Conservation (phyloP, 1,140 invertebrate species). For the Rhopalosiphum maidis region DNA sequence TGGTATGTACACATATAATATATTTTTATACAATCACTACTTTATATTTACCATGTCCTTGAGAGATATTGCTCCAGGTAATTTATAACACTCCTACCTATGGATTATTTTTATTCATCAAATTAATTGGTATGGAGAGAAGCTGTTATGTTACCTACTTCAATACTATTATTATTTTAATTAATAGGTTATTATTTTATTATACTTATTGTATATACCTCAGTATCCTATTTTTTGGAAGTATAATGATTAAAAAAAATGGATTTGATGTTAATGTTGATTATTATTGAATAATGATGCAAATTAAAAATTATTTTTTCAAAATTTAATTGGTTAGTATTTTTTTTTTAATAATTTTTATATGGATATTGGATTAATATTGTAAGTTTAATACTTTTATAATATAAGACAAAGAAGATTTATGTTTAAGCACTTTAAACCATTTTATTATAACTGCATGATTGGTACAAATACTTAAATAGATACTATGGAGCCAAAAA, state of each 20-base stretch:
- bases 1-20: not conserved
- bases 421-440: not conserved
- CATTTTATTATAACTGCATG: not conserved
- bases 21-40: conserved; percentile 3
- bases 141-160: conserved; percentile 15
- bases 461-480: not conserved
- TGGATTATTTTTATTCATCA: not conserved
- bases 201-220: not conserved
- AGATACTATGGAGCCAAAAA: not conserved
- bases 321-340: not conserved
- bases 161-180: not conserved
- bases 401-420: not conserved
- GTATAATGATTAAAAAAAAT: too few relatives aligned
- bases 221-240: not conserved
- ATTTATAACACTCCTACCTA: not conserved
- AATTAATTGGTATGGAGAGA: conserved; percentile 11
- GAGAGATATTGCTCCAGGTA: conserved; percentile 1
- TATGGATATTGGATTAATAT: not conserved
- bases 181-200: not conserved
- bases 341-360: not conserved
- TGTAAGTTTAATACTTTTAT: not conserved
- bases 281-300: not conserved
- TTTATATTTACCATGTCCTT: conserved; percentile 4
- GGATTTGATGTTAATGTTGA: not conserved
- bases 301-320: not conserved